Evolutionary conservation across 2,888 invertebrate species (phyloP), one percentile per base, ranked within the genome.

Genomic region (Oscheius onirici): DNA sequence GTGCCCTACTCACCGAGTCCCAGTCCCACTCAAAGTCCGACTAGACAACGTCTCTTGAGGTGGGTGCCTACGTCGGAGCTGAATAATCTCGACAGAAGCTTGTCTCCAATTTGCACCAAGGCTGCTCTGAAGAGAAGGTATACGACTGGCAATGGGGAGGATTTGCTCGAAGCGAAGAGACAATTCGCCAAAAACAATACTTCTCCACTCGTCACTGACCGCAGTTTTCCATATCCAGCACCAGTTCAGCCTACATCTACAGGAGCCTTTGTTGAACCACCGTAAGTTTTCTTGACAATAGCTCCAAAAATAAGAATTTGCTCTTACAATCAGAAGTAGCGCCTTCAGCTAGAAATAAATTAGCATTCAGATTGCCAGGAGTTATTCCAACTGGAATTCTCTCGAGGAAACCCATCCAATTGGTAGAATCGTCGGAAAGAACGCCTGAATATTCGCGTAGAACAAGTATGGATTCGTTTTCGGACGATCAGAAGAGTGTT

Each of bases 1-100:
- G 82, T 87, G n/a, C 79, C 86, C 11, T 87, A 86, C 70, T 87
- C 86, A 22, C 80, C 82, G 3, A 78, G 77, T 49, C 79, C 80
- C 40, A 77, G 75, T 72, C 82, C 82, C 8, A 76, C 78, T 1
- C 73, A 74, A 26, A 80, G 80, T 44, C 82, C 82, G 0, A 74
- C 71, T 10, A 51, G 76, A 46, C 63, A 71, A 13, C 17, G 74
- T 17, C 71, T 74, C 13, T 52, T 76, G 58, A 71, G 71, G 76
- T 76, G 15, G 1, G 44, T 43, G 3, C 11, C 6, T 3, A 6
- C 22, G 1, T 49, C 10, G 5, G 15, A n/a, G 10, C n/a, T 34
- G 20, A 34, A 26, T 20, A 5, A 52, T 34, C 17, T 22, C 28
- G 49, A 34, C 44, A 70, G 70, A 70, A 63, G 70, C 51, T 24